Conservation (phyloP, 2,888 invertebrate genomes). For the Pollenia labialis region DNA sequence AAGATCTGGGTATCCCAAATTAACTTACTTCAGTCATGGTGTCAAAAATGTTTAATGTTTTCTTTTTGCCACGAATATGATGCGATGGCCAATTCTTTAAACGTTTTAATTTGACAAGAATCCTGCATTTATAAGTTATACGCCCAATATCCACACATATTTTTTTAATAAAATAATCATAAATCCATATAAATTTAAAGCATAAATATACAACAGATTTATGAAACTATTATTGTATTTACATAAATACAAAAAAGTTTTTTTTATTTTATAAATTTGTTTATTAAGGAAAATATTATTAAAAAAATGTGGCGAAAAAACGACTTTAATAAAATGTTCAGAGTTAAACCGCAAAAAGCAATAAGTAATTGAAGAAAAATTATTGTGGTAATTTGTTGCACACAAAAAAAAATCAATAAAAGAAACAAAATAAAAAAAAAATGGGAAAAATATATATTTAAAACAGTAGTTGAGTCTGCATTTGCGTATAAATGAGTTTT, state of each 20-base stretch:
- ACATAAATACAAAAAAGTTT: constrained; percentile 4
- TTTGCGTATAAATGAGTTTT: constrained; percentile 24
- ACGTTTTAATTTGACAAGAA: too few species aligned
- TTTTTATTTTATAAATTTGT: constrained; percentile 7
- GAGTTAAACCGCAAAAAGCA: constrained; percentile 65
- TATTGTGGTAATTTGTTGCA: constrained; percentile 55
- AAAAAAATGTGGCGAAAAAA: constrained; percentile 28
- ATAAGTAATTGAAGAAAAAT: constrained; percentile 68
- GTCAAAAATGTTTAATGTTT: too few species aligned
- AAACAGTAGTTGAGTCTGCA: neutral
- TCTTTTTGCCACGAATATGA: too few species aligned
- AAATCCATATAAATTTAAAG: constrained; percentile 35
- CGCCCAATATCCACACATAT: too few species aligned
- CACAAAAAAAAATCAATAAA: constrained; percentile 38
- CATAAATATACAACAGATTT: constrained; percentile 39
- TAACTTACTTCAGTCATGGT: too few species aligned
- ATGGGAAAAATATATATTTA: neutral
- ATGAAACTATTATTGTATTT: constrained; percentile 37
- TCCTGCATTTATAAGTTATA: too few species aligned
- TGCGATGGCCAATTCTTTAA: too few species aligned
- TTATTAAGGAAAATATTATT: constrained; percentile 34
- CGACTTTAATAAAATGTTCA: constrained; percentile 32
- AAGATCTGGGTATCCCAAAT: too few species aligned
- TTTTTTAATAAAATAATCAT: constrained; percentile 20
- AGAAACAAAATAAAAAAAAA: constrained; percentile 11